phyloP scores from a whole-genome alignment of 2,797 vertebrate species.

The Cercopithecus diana region DNA sequence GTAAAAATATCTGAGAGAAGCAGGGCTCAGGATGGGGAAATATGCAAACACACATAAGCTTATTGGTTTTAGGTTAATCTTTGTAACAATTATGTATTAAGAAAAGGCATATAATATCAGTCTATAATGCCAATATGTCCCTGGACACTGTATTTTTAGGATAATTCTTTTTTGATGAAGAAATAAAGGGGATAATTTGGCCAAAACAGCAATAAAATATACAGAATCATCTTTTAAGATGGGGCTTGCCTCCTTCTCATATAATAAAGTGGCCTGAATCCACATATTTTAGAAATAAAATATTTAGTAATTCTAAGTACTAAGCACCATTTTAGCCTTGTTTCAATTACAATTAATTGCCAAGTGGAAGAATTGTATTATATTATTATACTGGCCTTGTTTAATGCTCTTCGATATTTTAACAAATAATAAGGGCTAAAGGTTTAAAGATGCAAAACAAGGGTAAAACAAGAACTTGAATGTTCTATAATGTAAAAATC shows the following conservation, averaged over 20 bases:
- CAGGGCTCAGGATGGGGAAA: background rate
- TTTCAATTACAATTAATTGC: background rate
- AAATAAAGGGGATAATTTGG: background rate
- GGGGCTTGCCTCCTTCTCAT: background rate
- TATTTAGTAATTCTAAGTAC: background rate
- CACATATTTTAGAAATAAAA: background rate
- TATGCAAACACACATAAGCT: background rate
- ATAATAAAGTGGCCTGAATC: background rate
- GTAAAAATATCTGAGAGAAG: background rate
- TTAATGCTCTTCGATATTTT: background rate
- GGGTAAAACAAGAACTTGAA: background rate
- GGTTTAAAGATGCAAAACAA: background rate
- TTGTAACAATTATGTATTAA: background rate
- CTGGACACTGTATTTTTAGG: background rate
- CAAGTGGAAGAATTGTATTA: background rate
- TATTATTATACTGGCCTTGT: background rate
- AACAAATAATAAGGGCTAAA: background rate
- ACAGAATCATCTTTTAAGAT: background rate
- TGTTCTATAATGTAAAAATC: background rate
- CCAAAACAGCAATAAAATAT: background rate
- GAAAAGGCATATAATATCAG: background rate
- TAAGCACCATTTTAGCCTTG: background rate
- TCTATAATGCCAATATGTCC: background rate
- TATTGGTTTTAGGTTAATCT: background rate
- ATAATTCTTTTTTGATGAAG: background rate